Percentiles rank a stretch among this genome's conserved stretches.
phyloP scores from a whole-genome alignment of 2,797 vertebrate species.

The Poeciliopsis infans region DNA sequence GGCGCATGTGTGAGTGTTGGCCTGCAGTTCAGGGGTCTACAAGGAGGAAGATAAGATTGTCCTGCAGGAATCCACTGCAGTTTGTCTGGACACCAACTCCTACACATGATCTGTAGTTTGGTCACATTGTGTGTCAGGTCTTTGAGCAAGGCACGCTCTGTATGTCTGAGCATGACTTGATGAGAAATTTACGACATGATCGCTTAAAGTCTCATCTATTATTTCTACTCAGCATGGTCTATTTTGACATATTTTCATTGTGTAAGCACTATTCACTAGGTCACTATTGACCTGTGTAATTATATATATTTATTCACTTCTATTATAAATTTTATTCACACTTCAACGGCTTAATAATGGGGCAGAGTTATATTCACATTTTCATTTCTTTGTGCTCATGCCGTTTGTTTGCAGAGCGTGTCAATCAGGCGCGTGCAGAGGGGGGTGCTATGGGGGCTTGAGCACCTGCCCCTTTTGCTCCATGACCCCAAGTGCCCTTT shows the following conservation, averaged over 20 bases:
- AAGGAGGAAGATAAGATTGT: slow-evolving; percentile 80
- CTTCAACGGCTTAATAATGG: neutral
- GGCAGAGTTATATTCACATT: neutral
- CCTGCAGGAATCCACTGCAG: slow-evolving; percentile 71
- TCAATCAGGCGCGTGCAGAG: neutral
- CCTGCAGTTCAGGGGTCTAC: slow-evolving; percentile 64
- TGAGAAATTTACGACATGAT: neutral
- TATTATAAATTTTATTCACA: neutral
- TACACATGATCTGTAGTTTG: slow-evolving; percentile 38
- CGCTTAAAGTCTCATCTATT: neutral
- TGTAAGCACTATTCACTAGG: neutral
- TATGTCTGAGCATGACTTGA: slow-evolving; percentile 4
- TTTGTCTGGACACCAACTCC: slow-evolving; percentile 58
- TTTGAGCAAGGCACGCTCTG: slow-evolving; percentile 4
- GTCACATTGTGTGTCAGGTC: slow-evolving; percentile 5
- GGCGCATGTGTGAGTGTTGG: slow-evolving; percentile 8
- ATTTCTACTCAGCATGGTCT: neutral
- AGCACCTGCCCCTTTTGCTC: no score
- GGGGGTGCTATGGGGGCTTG: neutral
- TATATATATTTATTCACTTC: no score
- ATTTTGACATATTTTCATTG: neutral
- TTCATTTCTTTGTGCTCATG: neutral
- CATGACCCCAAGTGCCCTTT: no score
- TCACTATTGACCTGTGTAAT: neutral
- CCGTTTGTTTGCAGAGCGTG: neutral